These are phyloP conservation scores for Camponotus vicinus DNA, from an alignment of 1,140 invertebrate species.

Conservation along the genomic window DNA sequence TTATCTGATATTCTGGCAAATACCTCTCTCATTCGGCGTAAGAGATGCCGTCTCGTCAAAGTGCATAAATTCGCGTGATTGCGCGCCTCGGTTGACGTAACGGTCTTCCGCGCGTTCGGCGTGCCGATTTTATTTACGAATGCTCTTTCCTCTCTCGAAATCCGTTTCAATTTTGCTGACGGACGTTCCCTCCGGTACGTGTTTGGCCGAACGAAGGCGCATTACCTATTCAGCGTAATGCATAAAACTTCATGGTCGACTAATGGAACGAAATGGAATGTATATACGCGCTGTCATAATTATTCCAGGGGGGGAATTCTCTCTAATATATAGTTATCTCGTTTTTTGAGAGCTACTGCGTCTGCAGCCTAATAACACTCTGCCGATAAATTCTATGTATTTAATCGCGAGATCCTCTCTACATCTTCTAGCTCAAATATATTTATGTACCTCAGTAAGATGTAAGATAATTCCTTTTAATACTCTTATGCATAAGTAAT, in stretches of 20 bases:
- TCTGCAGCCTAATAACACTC: conserved; percentile 20
- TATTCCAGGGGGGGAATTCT: conserved; percentile 20
- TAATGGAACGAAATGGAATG: conserved; percentile 68
- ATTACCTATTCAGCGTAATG: conserved; percentile 51
- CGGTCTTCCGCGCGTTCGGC: conserved; percentile 64
- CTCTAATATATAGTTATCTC: not conserved
- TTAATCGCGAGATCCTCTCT: not conserved
- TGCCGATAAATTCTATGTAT: conserved; percentile 8
- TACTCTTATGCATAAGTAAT: not conserved
- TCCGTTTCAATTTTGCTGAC: conserved; percentile 73
- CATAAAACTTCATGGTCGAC: conserved; percentile 55
- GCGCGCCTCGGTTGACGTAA: conserved; percentile 58
- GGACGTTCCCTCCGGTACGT: conserved; percentile 59
- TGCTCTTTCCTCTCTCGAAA: conserved; percentile 73
- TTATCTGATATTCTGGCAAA: conserved; percentile 64
- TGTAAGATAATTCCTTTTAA: not conserved
- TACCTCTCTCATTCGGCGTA: conserved; percentile 62
- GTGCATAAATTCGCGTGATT: conserved; percentile 81
- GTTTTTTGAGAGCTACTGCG: not conserved
- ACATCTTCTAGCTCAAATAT: not conserved
- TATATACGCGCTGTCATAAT: conserved; percentile 37
- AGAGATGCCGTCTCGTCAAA: conserved; percentile 72
- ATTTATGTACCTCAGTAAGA: not conserved
- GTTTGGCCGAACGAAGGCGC: conserved; percentile 36
- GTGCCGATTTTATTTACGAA: conserved; percentile 79